These are phyloP conservation scores for Mobula birostris DNA, from an alignment of 2,113 vertebrate species.

Conservation along the genomic window DNA sequence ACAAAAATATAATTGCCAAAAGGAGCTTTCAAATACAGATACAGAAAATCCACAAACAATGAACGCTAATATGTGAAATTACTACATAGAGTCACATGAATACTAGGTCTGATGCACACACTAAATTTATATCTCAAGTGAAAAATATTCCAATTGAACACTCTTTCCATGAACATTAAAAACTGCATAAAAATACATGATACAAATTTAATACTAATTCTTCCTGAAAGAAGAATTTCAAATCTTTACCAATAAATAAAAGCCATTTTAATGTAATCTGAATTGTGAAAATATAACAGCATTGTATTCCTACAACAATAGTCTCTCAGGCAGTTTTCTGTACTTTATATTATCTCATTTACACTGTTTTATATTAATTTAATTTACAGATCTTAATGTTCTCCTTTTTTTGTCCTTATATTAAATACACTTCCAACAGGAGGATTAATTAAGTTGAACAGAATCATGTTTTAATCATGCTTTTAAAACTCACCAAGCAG, in stretches of 20 bases:
- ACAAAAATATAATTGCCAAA: neutral
- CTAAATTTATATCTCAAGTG: neutral
- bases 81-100: neutral
- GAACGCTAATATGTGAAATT: neutral
- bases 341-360: neutral
- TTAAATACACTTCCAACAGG: neutral
- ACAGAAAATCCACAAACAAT: neutral
- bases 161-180: neutral
- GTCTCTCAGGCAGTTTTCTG: neutral
- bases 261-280: neutral
- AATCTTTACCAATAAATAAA: neutral
- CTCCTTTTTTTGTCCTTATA: neutral
- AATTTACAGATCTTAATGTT: neutral
- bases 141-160: neutral
- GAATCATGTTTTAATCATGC: neutral
- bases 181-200: no score
- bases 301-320: neutral
- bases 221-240: neutral
- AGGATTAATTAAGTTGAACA: neutral
- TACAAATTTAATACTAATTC: neutral
- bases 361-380: neutral
- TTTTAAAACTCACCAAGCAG: neutral
- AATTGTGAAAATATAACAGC: neutral
- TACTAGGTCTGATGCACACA: neutral
- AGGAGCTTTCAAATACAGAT: neutral